A percentile compares a stretch with the other conserved stretches of the same genome.
Conservation (phyloP, 1,140 invertebrate species). For the Apis cerana region DNA sequence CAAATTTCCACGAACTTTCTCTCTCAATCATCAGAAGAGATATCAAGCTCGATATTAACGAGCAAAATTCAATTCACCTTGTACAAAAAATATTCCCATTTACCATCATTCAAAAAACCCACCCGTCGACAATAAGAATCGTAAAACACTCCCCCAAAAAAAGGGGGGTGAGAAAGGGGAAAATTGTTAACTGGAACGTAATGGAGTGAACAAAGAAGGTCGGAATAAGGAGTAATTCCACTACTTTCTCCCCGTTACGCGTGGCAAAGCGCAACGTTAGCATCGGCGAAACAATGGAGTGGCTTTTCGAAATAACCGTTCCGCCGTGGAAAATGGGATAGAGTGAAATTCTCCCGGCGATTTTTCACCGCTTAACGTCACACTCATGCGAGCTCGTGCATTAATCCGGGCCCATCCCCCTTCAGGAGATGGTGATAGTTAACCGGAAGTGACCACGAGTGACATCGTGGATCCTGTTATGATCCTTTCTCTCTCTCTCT, state of each 20-base stretch:
- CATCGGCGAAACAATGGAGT: background rate
- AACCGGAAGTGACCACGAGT: conserved; percentile 45
- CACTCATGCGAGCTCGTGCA: background rate
- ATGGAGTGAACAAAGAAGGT: background rate
- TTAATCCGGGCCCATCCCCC: background rate
- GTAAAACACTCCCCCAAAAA: background rate
- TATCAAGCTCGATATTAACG: no score
- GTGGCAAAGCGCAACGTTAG: background rate
- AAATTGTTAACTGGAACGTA: background rate
- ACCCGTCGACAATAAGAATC: background rate
- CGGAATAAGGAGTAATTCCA: conserved; percentile 1
- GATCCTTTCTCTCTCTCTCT: background rate
- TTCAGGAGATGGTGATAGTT: background rate
- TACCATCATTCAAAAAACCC: background rate
- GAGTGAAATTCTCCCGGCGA: background rate
- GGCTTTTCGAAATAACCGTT: background rate
- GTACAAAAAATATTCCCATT: background rate
- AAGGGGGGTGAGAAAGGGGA: background rate
- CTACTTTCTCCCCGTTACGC: background rate
- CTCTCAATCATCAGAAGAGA: no score
- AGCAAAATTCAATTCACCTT: no score
- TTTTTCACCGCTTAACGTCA: background rate
- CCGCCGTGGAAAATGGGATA: background rate
- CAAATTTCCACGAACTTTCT: no score
- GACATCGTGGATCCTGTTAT: conserved; percentile 35